Base-by-base conservation (phyloP, 2,113 vertebrate genomes). In the Microtus montanus region DNA sequence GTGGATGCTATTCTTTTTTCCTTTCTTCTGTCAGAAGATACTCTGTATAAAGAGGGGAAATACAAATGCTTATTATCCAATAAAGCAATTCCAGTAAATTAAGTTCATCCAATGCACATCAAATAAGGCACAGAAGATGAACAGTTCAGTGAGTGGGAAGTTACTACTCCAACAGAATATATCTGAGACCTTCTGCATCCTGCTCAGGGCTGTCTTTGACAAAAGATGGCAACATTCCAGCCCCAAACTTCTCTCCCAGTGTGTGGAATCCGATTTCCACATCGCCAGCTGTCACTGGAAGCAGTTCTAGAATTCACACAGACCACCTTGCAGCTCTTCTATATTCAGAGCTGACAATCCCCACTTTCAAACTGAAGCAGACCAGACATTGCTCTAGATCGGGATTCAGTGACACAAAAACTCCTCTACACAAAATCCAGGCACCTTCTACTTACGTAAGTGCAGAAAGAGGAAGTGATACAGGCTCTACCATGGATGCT, bases 41-140 rank as follows among this genome's bases (percentile, higher is more conserved):
- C 11, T 41, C 95, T 95, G 88, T 80, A 64, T 74, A 90, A 84
- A 93, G 77, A 95, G 30, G 52, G 85, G 61, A 86, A 91, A 92
- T 79, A 77, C 24, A 92, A 96, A 92, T 71, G 58, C 22, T 92
- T 93, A 86, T 92, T 84, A 86, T 86, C 73, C 41, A 73, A 78
- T 86, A 89, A 84, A 78, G 78, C 77, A 93, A 38, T 78, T 96
- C n/a, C 91, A 63, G 95, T 70, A 96, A 95, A 95, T 97, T 92
- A 96, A 95, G 87, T 95, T 93, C 88, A 89, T 71, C 91, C 54
- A 83, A 87, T 71, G 58, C 74, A 89, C 58, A 95, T 87, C 41
- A 88, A 84, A 84, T 49, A 91, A 89, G n/a, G 90, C 70, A 92
- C 14, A 93, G 64, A 87, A 47, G 47, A 94, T 58, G 19, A 75